Evolutionary conservation across 2,888 invertebrate genomes (phyloP), one percentile per base, ranked within the genome.

Genomic region (Psococerastis gibbosa): DNA sequence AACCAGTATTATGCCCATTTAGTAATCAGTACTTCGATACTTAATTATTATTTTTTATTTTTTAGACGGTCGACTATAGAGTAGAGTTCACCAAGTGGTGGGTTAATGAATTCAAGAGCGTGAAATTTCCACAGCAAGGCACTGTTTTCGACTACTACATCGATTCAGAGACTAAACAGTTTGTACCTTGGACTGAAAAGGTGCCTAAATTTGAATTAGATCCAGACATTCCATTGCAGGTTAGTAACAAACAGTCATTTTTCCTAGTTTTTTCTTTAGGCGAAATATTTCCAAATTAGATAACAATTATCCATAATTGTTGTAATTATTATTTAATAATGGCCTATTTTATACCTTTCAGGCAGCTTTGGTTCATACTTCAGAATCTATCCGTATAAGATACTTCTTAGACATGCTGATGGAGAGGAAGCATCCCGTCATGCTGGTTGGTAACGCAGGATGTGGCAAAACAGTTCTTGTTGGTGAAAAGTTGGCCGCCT

Each of bases 81-180:
- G 57, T 67, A 52, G 84, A 95, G 61, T 95, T 92, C 60, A 85
- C 89, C 34, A 94, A 94, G 67, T 95, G 95, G 95, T 95, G 92
- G 88, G 68, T 79, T 11, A 89, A 87, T 56, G 95, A 95, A 61
- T 95, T 94, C 62, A 95, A 95, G 64, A 80, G 79, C 18, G 71
- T 95, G 2, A 91, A 88, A 62, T 94, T 92, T 60, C 94, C 95
- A 2, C 52, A 75, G 43, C 81, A 82, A 46, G 92, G 91, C 3
- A 89, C 89, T 1, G 89, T 95, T 4, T 95, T 95, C 57, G 94
- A 95, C 65, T 95, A 81, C 59, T 95, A 75, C 60, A 81, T 95
- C 56, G 92, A 95, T 58, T 61, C 73, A 33, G 92, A 92, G 62
- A 80, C 82, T 0, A 91, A 91, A 61, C 79, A 83, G 53, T 91